A percentile compares a stretch with the other conserved stretches of the same genome.
phyloP scores from a whole-genome alignment of 2,888 invertebrate species.

The Clivina fossor region DNA sequence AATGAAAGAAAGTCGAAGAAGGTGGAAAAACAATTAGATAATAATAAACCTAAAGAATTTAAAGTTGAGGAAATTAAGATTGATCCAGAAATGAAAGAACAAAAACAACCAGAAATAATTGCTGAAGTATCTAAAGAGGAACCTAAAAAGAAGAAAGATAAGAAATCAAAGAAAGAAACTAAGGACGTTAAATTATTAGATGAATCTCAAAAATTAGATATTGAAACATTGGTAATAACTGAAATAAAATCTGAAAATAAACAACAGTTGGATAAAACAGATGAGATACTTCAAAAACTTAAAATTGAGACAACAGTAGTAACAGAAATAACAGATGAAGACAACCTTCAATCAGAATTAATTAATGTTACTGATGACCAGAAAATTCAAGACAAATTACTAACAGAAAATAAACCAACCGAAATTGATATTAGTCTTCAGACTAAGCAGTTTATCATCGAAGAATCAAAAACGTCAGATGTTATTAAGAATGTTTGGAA shows the following conservation, averaged over 20 bases:
- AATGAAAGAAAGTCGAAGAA: not conserved
- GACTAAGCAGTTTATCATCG: constrained; percentile 1
- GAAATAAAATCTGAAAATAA: constrained; percentile 11
- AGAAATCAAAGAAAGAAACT: constrained; percentile 11
- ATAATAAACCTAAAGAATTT: not conserved
- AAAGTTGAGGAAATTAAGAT: not conserved
- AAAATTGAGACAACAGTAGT: not conserved
- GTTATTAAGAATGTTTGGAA: constrained; percentile 26
- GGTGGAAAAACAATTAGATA: not conserved
- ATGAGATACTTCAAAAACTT: not conserved
- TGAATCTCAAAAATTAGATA: not conserved
- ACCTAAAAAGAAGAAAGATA: not conserved
- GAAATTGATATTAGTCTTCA: not conserved
- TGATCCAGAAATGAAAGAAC: constrained; percentile 2
- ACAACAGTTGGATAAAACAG: constrained; percentile 9
- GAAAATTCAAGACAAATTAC: constrained; percentile 10
- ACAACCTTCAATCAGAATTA: not conserved
- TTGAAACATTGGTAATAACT: constrained; percentile 1
- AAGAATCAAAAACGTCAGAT: too few relatives aligned
- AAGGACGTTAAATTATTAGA: too few relatives aligned
- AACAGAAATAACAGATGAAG: not conserved
- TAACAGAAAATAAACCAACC: constrained; percentile 1
- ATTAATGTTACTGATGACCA: constrained; percentile 2
- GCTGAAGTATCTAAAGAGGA: not conserved
- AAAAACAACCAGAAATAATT: not conserved